Percentiles rank a stretch among this genome's conserved stretches.
These are phyloP conservation scores for Reticulitermes speratus DNA, from an alignment of 1,140 invertebrate genomes.

Conservation along the genomic window DNA sequence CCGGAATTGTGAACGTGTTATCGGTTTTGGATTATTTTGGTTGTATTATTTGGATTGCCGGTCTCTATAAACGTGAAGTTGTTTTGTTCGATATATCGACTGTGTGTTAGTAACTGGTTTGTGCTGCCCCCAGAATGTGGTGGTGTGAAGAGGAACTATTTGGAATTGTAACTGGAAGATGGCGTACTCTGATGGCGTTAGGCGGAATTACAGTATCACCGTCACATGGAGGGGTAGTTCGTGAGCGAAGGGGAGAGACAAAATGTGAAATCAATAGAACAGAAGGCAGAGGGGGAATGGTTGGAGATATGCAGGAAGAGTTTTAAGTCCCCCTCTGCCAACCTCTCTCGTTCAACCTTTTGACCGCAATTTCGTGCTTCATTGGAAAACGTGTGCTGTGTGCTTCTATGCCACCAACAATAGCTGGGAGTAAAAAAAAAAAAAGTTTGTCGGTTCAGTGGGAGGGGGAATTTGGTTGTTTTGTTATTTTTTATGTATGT, in stretches of 20 bases:
- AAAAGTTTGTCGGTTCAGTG: background rate
- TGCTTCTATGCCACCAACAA: slow-evolving; percentile 8
- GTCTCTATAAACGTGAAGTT: background rate
- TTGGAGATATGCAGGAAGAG: slow-evolving; percentile 8
- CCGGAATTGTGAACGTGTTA: no score
- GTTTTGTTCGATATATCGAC: background rate
- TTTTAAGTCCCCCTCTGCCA: background rate
- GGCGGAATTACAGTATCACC: background rate
- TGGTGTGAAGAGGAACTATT: background rate
- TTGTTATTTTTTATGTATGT: background rate
- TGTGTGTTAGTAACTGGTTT: background rate
- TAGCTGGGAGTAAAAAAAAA: background rate
- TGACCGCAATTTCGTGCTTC: slow-evolving; percentile 13
- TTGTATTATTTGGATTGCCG: background rate
- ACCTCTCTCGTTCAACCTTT: background rate
- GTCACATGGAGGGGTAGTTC: background rate
- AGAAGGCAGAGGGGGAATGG: background rate
- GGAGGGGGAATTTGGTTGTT: background rate
- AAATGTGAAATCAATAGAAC: slow-evolving; percentile 17
- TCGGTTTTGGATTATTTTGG: no score
- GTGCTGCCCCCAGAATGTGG: background rate
- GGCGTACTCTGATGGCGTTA: background rate
- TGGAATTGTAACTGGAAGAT: background rate
- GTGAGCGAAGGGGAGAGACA: background rate
- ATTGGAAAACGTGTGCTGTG: slow-evolving; percentile 14